A percentile compares a stretch with the other conserved stretches of the same genome.
phyloP scores from a whole-genome alignment of 2,797 vertebrate species.

The Pristis pectinata region DNA sequence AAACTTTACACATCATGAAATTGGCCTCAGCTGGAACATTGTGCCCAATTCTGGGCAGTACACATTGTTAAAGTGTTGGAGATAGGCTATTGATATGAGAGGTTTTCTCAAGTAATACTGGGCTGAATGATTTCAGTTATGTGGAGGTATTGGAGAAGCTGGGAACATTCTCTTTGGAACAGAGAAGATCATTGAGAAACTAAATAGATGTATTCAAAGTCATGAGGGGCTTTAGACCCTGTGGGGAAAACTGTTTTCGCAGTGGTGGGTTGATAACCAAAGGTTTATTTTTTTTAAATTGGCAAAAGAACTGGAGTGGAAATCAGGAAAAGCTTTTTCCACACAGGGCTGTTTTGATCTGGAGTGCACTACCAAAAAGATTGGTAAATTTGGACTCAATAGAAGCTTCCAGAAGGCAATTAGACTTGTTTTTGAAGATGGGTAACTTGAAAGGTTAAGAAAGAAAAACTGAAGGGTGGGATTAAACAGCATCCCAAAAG shows the following conservation, averaged over 20 bases:
- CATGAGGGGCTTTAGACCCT: not conserved
- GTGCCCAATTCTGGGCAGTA: not conserved
- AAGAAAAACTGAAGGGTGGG: not conserved
- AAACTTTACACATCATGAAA: not conserved
- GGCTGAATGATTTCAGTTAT: not conserved
- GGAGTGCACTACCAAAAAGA: not conserved
- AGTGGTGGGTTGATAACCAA: not conserved
- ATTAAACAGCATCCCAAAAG: not conserved
- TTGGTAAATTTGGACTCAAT: not conserved
- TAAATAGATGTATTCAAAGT: not conserved
- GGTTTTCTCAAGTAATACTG: too few species aligned
- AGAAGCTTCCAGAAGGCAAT: not conserved
- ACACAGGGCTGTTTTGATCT: not conserved
- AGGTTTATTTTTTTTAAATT: too few species aligned
- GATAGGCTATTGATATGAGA: too few species aligned
- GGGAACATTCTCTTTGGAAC: not conserved
- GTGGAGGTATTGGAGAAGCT: not conserved
- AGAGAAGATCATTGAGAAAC: not conserved
- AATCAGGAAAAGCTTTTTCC: not conserved
- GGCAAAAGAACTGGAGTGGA: not conserved
- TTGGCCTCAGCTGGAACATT: not conserved
- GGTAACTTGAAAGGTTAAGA: not conserved
- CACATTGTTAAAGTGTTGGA: not conserved
- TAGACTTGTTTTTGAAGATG: not conserved
- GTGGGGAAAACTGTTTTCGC: not conserved